Percentiles rank a stretch among this genome's conserved stretches.
phyloP scores from a whole-genome alignment of 2,113 vertebrate genomes.

The Platysternon megacephalum region DNA sequence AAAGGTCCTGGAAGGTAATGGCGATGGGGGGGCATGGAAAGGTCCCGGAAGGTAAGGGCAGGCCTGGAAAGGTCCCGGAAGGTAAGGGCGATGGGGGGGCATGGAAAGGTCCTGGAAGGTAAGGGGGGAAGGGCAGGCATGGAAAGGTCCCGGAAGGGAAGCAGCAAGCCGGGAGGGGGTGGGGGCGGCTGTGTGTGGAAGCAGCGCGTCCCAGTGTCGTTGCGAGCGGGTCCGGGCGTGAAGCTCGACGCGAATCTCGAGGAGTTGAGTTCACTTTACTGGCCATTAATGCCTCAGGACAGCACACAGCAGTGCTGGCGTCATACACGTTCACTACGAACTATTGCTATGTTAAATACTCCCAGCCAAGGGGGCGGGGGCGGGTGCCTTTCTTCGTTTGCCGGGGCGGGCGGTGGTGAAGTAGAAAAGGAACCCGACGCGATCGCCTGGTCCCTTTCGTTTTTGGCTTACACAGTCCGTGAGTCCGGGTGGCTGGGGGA shows the following conservation, averaged over 20 bases:
- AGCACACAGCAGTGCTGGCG: constrained; percentile 85
- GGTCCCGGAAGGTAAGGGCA: no score
- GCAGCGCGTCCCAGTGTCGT: constrained; percentile 4
- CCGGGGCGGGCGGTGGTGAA: constrained; percentile 57
- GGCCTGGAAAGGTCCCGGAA: no score
- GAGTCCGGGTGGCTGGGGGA: constrained; percentile 56
- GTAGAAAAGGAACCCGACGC: constrained; percentile 79
- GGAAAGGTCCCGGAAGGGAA: background rate
- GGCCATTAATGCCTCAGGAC: constrained; percentile 86
- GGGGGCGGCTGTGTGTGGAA: background rate
- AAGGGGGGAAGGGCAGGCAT: background rate
- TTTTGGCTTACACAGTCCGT: constrained; percentile 76
- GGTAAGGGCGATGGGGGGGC: no score
- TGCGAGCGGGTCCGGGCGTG: background rate
- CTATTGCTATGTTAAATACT: constrained; percentile 97
- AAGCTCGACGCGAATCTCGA: background rate
- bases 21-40: no score
- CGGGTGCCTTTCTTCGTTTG: constrained; percentile 78
- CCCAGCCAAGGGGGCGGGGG: constrained; percentile 78
- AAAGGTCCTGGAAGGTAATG: background rate
- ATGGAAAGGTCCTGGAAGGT: background rate
- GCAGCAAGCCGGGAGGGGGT: background rate
- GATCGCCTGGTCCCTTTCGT: constrained; percentile 78
- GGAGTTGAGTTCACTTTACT: constrained; percentile 83
- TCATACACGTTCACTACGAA: constrained; percentile 89